phyloP scores from a whole-genome alignment of 2,797 vertebrate genomes.

The Amazona ochrocephala region DNA sequence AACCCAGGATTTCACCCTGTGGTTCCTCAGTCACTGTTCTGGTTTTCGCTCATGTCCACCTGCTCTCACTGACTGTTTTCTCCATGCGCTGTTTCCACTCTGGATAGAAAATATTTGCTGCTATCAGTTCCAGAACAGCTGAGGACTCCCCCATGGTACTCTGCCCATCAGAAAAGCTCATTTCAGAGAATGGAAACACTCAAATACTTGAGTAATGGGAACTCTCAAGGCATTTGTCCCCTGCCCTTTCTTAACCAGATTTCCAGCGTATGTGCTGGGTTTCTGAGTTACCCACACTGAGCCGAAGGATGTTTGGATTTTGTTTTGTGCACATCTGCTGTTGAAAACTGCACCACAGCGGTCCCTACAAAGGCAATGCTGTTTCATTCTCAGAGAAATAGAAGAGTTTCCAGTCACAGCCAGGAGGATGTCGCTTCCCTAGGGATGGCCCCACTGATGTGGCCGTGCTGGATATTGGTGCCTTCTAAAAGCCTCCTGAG shows the following conservation, averaged over 20 bases:
- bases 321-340: neutral
- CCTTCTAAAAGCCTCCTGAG: too few species aligned
- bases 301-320: neutral
- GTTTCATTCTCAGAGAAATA: rapidly evolving
- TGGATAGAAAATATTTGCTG: neutral
- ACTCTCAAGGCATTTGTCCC: neutral
- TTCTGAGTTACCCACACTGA: neutral
- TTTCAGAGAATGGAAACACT: neutral
- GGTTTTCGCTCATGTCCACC: neutral
- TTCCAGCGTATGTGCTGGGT: neutral
- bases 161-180: neutral
- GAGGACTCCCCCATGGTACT: neutral
- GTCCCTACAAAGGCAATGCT: neutral
- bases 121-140: neutral
- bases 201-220: neutral
- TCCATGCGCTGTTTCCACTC: neutral
- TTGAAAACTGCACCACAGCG: neutral
- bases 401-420: neutral
- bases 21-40: neutral
- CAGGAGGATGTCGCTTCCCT: neutral
- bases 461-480: neutral
- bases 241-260: neutral
- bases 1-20: neutral
- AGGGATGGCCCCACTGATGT: neutral
- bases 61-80: neutral